These are phyloP conservation scores for Bos indicus DNA, from an alignment of 2,113 vertebrate genomes.

Conservation along the genomic window DNA sequence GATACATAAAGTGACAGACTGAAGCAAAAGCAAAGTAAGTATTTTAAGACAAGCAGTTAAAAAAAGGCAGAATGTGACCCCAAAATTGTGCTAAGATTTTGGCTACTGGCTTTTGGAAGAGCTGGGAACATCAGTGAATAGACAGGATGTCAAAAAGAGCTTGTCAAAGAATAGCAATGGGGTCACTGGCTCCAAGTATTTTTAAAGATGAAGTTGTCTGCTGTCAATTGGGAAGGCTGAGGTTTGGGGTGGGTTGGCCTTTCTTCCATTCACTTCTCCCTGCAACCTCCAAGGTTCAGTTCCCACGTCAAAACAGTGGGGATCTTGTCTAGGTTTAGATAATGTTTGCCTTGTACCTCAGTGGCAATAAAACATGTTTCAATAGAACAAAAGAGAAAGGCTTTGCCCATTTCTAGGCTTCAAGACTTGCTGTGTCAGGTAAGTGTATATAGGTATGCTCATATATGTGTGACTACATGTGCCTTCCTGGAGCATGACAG, in stretches of 20 bases:
- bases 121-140: neutral
- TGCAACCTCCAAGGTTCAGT: neutral
- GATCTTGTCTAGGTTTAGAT: conserved; percentile 3
- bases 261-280: neutral
- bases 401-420: neutral
- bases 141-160: conserved; percentile 9
- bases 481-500: neutral
- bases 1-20: conserved; percentile 71
- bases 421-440: neutral
- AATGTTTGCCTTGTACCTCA: neutral
- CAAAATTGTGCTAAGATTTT: conserved; percentile 35
- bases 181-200: neutral
- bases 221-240: neutral
- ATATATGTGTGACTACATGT: neutral
- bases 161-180: neutral
- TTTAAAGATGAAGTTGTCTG: conserved; percentile 14
- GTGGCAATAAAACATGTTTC: neutral
- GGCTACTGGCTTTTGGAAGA: conserved; percentile 20
- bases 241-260: neutral
- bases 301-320: conserved; percentile 1
- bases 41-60: conserved; percentile 66
- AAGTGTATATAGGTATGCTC: neutral
- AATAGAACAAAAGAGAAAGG: neutral
- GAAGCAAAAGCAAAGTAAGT: conserved; percentile 67
- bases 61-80: conserved; percentile 56